Evolutionary conservation across 2,797 vertebrate species (phyloP), one percentile per base, ranked within the genome.

Genomic region (Antennarius maculatus): DNA sequence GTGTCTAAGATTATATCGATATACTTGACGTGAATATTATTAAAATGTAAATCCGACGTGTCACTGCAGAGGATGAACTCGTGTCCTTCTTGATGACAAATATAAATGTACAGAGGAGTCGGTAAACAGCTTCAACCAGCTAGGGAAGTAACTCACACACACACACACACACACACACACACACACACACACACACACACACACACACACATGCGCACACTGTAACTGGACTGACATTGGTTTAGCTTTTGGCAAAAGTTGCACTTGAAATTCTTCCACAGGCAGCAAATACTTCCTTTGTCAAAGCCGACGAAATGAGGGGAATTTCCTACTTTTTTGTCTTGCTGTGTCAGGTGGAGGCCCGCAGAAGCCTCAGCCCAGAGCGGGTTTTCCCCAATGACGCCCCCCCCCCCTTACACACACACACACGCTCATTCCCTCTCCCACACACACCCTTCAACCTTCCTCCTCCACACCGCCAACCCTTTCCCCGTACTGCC

Each of bases 251-350:
- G 80, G 64, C 75, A 59, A 10, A 59, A 17, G 57, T 64, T 29
- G 59, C 41, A 8, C 23, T 10, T 73, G 52, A 71, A 78, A 86
- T 88, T 83, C 78, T 69, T 83, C 65, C 78, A 54, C 68, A 82
- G 66, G 69, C 75, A 82, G 82, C 77, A 63, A 85, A 90, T 85
- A 81, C 82, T 89, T 90, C 69, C 79, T 76, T 56, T 84, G 76
- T 90, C 65, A 83, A 78, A 69, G 89, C 84, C 86, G 80, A 74
- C 66, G 54, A 75, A 62, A 56, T 10, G 55, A 79, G 72, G 91
- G 91, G 88, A 88, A 91, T 88, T 92, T 90, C 87, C 90, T 88
- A 18, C 61, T 79, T 84, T 58, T 67, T 46, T 65, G 50, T 84
- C 27, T 80, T 34, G 54, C 85, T 86, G 86, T 79, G 83, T 90